These are phyloP conservation scores for Heliothis subflexa DNA, from an alignment of 1,140 invertebrate genomes.

Conservation along the genomic window DNA sequence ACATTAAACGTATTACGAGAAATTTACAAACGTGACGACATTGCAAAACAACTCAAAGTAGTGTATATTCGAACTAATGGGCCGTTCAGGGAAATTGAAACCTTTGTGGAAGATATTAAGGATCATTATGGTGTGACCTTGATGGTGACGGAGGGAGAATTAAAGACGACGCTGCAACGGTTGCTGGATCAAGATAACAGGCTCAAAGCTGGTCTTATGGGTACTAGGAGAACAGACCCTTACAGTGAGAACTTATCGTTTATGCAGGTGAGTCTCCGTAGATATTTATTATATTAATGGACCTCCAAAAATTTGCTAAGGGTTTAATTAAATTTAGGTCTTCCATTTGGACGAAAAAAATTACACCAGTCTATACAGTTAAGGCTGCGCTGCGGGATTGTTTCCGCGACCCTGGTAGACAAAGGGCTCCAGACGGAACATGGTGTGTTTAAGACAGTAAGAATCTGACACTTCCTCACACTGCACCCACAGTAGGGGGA, in stretches of 20 bases:
- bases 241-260: slow-evolving; percentile 88
- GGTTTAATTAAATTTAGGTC: too few species aligned
- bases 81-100: slow-evolving; percentile 94
- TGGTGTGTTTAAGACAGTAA: too few species aligned
- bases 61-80: slow-evolving; percentile 92
- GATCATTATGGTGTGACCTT: slow-evolving; percentile 92
- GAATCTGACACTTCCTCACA: too few species aligned
- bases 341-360: too few species aligned
- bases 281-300: too few species aligned
- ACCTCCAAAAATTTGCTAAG: too few species aligned
- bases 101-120: slow-evolving; percentile 91
- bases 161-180: slow-evolving; percentile 90
- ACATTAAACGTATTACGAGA: slow-evolving; percentile 88
- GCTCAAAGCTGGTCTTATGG: slow-evolving; percentile 95
- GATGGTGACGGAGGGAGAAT: slow-evolving; percentile 89
- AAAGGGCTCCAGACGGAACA: too few species aligned
- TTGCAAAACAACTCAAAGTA: slow-evolving; percentile 86
- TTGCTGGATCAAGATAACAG: slow-evolving; percentile 88
- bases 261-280: slow-evolving; percentile 88
- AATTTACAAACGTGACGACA: slow-evolving; percentile 78
- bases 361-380: too few species aligned
- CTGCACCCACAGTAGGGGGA: too few species aligned
- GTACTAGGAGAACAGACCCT: slow-evolving; percentile 94
- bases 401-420: too few species aligned
- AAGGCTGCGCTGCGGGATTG: too few species aligned